Evolutionary conservation across 2,113 vertebrate genomes (phyloP), one percentile per base, ranked within the genome.

Genomic region (Tyto alba): DNA sequence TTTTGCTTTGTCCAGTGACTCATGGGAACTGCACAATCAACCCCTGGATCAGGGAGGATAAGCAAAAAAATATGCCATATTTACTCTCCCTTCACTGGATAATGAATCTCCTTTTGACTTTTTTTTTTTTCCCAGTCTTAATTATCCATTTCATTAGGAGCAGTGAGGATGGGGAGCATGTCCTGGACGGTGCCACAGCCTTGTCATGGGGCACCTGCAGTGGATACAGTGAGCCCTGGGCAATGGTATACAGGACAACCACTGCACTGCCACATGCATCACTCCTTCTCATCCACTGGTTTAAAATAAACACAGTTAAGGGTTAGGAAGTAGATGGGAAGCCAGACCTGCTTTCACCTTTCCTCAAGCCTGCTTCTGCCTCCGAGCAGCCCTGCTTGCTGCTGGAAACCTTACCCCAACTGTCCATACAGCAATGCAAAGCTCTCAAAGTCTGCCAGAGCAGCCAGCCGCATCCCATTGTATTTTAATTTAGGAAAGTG

Each of bases 401-500:
- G 63, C 63, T 71, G 81, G 63, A 84, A 90, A 18, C 43, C 13
- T 78, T n/a, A 23, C n/a, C 45, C 34, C 2, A 9, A 5, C 52
- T 1, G 0, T n/a, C 48, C 6, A 1, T 32, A 45, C 40, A 41
- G 80, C 47, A 38, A 40, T 9, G n/a, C 63, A 17, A 69, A 57
- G 73, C 75, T n/a, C 71, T 48, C 52, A 2, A 26, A 79, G 84
- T 72, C 90, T 89, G 84, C 87, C 88, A 56, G 74, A 52, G 80
- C 91, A 75, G 55, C 45, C 94, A 82, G 56, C 38, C 17, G 1
- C 71, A 68, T 91, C 88, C 80, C 45, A 20, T 83, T 91, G 74
- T 88, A 10, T 63, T 93, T 85, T 71, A 85, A 96, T 94, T 91
- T 90, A 67, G 62, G 62, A 43, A 87, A 84, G 88, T 89, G 79